A percentile compares a stretch with the other conserved stretches of the same genome.
These are phyloP conservation scores for Poecilia wingei DNA, from an alignment of 2,797 vertebrate species.

Conservation along the genomic window DNA sequence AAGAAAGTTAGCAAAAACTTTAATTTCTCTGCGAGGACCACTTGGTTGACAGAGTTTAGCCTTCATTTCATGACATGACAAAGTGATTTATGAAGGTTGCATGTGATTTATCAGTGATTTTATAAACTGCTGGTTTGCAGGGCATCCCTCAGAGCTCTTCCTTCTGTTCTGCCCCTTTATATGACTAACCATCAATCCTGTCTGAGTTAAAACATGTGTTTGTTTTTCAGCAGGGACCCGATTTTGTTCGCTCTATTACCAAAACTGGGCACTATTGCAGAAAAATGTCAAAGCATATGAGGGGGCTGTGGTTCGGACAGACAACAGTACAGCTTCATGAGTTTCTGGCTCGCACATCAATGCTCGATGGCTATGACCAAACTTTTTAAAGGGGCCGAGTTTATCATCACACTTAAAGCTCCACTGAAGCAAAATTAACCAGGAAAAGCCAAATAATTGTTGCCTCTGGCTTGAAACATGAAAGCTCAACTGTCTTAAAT, in stretches of 20 bases:
- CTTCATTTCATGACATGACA: slow-evolving; percentile 25
- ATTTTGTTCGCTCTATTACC: slow-evolving; percentile 64
- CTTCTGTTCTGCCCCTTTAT: slow-evolving; percentile 40
- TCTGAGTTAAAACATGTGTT: slow-evolving; percentile 72
- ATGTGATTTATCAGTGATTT: slow-evolving; percentile 58
- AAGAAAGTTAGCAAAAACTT: neutral
- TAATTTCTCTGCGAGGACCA: slow-evolving; percentile 20
- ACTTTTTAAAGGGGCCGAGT: slow-evolving; percentile 67
- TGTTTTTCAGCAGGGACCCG: slow-evolving; percentile 68
- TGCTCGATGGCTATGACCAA: slow-evolving; percentile 55
- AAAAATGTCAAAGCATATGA: slow-evolving; percentile 67
- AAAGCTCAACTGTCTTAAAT: slow-evolving; percentile 33
- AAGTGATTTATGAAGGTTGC: slow-evolving; percentile 20
- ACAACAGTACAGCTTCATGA: slow-evolving; percentile 66
- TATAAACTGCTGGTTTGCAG: slow-evolving; percentile 40
- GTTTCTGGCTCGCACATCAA: slow-evolving; percentile 51
- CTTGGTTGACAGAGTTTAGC: slow-evolving; percentile 34
- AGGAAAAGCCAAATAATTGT: slow-evolving; percentile 56
- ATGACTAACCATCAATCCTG: slow-evolving; percentile 56
- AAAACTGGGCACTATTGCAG: slow-evolving; percentile 68
- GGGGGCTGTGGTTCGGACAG: slow-evolving; percentile 67
- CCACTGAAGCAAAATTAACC: slow-evolving; percentile 63
- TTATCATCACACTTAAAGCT: slow-evolving; percentile 70
- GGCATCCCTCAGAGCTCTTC: slow-evolving; percentile 41
- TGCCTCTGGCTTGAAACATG: slow-evolving; percentile 23